phyloP scores from a whole-genome alignment of 2,797 vertebrate genomes.

The Rhabdophis nuchalis region DNA sequence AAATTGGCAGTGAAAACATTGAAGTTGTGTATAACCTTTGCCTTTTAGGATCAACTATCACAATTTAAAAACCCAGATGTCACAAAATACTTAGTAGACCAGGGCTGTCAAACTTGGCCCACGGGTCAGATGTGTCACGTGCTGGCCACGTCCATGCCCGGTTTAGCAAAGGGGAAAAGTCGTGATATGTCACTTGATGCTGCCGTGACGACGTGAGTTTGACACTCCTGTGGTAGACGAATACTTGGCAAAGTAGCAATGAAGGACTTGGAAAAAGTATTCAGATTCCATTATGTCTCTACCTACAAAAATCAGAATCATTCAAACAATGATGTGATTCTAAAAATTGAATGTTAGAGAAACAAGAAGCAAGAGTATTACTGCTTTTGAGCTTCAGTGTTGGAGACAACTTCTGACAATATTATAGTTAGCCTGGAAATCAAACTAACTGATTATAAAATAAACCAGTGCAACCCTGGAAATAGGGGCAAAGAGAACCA shows the following conservation, averaged over 20 bases:
- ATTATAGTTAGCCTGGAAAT: neutral
- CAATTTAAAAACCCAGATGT: neutral
- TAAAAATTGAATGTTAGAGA: neutral
- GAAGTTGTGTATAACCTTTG: neutral
- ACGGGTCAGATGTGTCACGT: no score
- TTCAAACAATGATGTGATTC: neutral
- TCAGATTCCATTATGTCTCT: neutral
- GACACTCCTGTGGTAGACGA: neutral
- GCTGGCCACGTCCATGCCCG: no score
- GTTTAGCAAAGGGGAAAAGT: no score
- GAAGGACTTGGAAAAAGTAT: neutral
- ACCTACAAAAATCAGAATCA: neutral
- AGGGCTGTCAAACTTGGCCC: no score
- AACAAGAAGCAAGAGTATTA: neutral
- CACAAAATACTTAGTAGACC: neutral
- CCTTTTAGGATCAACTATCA: neutral
- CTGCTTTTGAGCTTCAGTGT: neutral
- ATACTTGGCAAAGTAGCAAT: neutral
- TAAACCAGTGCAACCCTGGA: neutral
- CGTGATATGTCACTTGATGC: no score
- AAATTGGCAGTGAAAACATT: neutral
- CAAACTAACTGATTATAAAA: neutral
- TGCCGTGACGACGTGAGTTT: no score
- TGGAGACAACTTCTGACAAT: neutral
- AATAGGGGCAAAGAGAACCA: no score